A percentile compares a stretch with the other conserved stretches of the same genome.
phyloP scores from a whole-genome alignment of 2,888 invertebrate genomes.

The Aporophyla lueneburgensis region DNA sequence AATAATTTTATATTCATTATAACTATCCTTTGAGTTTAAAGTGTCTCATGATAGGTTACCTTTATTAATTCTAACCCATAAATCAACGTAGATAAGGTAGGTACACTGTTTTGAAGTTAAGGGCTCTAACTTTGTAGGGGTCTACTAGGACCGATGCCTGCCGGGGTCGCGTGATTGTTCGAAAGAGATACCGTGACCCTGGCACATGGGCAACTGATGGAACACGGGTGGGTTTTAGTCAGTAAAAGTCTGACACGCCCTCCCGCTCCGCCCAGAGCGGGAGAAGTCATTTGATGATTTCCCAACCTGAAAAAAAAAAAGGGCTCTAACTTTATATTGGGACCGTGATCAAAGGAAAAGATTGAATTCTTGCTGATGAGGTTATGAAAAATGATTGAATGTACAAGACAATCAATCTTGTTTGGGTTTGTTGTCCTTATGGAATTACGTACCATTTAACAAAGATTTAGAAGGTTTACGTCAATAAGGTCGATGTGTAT shows the following conservation, averaged over 20 bases:
- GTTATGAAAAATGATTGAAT: constrained; percentile 37
- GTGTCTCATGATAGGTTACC: not conserved
- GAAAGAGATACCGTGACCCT: too few species aligned
- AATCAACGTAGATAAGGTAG: not conserved
- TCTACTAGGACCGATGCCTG: too few species aligned
- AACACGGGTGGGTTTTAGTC: too few species aligned
- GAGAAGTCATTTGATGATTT: too few species aligned
- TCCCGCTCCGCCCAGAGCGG: too few species aligned
- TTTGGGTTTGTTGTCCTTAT: constrained; percentile 5
- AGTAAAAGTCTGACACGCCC: too few species aligned
- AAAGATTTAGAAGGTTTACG: not conserved
- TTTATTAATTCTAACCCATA: not conserved
- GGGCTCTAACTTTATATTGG: too few species aligned
- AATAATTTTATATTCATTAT: not conserved
- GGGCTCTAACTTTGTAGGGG: constrained; percentile 14
- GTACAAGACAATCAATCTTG: constrained; percentile 43
- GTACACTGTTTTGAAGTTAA: constrained; percentile 10
- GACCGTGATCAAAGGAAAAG: constrained; percentile 41
- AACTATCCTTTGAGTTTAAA: not conserved
- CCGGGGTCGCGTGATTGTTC: too few species aligned
- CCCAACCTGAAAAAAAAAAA: too few species aligned
- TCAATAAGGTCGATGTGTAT: not conserved
- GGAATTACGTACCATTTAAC: constrained; percentile 6
- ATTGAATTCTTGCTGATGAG: constrained; percentile 38
- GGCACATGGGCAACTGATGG: too few species aligned